Evolutionary conservation across 1,140 invertebrate genomes (phyloP).

Genomic region (Trichomalopsis sarcophagae): DNA sequence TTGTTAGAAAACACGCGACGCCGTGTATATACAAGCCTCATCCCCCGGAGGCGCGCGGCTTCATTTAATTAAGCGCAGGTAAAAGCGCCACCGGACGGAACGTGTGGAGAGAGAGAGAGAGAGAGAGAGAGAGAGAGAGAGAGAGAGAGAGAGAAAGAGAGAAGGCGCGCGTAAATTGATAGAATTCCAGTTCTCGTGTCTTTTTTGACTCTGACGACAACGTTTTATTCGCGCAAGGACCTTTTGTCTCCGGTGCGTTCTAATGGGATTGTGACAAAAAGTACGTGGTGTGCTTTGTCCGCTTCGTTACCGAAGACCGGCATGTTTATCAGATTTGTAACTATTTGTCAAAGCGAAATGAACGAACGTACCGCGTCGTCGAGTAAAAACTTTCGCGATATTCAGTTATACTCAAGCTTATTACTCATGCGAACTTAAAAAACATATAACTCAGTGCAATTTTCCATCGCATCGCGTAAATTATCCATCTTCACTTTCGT

Average conservation of each 20-base stretch:
- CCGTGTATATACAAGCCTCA: neutral
- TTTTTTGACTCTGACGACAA: neutral
- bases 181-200: neutral
- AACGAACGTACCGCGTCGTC: too few species aligned
- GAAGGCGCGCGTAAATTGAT: neutral
- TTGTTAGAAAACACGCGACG: slow-evolving; percentile 34
- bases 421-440: too few species aligned
- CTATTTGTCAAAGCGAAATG: neutral
- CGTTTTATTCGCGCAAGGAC: neutral
- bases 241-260: neutral
- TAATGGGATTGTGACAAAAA: neutral
- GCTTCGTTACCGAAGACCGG: neutral
- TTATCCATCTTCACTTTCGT: neutral
- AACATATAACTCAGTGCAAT: too few species aligned
- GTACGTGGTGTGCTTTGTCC: neutral
- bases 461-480: too few species aligned
- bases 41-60: slow-evolving; percentile 16
- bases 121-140: neutral
- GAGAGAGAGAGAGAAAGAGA: neutral
- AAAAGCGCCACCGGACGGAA: neutral
- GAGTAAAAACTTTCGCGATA: too few species aligned
- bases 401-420: too few species aligned
- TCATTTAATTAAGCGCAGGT: slow-evolving; percentile 39
- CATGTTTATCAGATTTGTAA: neutral
- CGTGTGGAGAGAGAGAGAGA: neutral